Percentiles rank a stretch among this genome's conserved stretches.
Conservation (phyloP, 2,797 vertebrate species). For the Intellagama lesueurii region DNA sequence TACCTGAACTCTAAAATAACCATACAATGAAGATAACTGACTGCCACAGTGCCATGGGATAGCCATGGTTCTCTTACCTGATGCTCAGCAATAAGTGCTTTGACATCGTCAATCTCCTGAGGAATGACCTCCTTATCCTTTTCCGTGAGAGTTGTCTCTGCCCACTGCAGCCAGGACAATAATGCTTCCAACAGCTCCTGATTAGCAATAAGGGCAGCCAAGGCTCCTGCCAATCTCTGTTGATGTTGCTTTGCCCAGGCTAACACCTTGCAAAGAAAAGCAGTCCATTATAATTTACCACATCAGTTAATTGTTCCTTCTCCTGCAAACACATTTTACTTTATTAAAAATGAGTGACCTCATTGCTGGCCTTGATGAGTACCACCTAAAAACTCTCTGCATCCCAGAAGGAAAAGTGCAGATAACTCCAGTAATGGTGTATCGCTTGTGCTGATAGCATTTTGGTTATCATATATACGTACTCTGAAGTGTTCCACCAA, state of each 20-base stretch:
- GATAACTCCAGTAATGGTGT: not conserved
- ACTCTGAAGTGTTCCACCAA: not conserved
- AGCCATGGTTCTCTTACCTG: conserved; percentile 81
- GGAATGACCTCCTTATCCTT: conserved; percentile 93
- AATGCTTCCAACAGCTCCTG: conserved; percentile 93
- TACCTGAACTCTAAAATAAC: not conserved
- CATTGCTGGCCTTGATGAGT: not conserved
- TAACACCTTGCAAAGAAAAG: conserved; percentile 84
- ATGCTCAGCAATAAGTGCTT: conserved; percentile 93
- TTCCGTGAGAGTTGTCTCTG: conserved; percentile 90
- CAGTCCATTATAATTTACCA: conserved; percentile 12
- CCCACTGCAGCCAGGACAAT: conserved; percentile 95
- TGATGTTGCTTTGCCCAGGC: conserved; percentile 97
- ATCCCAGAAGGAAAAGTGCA: not conserved
- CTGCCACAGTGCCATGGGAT: too few relatives aligned
- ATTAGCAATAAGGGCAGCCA: conserved; percentile 89
- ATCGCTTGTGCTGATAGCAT: not conserved
- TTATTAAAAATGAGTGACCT: not conserved
- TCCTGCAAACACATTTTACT: conserved; percentile 8
- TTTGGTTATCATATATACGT: not conserved
- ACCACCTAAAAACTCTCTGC: not conserved
- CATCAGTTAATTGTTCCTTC: not conserved
- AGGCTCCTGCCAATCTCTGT: conserved; percentile 88
- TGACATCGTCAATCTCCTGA: conserved; percentile 95
- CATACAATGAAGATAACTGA: not conserved